Evolutionary conservation across 2,797 vertebrate genomes (phyloP), one percentile per base, ranked within the genome.

Genomic region (Cossypha polioptera): DNA sequence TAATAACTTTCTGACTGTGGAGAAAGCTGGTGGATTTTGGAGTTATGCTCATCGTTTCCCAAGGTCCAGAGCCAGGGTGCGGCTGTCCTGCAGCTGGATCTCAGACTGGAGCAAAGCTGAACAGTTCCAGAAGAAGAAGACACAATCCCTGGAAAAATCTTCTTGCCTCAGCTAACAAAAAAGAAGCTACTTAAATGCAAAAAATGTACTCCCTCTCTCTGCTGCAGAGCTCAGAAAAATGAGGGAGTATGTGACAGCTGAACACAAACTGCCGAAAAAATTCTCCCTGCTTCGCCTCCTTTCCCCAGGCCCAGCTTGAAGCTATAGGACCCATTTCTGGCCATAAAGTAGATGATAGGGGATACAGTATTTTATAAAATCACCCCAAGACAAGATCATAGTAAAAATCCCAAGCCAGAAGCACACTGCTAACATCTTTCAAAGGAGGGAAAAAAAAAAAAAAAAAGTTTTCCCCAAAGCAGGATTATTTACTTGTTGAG

Each of bases 241-340:
- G 3, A n/a, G 11, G 28, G 17, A 66, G 7, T 21, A 38, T 10
- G 22, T n/a, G 22, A 78, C 5, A 47, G 14, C 18, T 47, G 22
- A 55, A 38, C 33, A 78, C 14, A 78, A 55, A 78, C 33, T 38
- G 14, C 33, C 0, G 0, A n/a, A 66, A 38, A 4, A 47, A n/a
- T 45, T 66, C 7, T 22, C 7, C 5, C 2, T 1, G 38, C 13
- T 29, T 36, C 6, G 5, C 7, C 8, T 10, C 1, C 16, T 35
- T 65, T 8, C 10, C n/a, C 50, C 10, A 1, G 21, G 16, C 21
- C 33, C 11, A 26, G 3, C 7, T 21, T 78, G 42, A 78, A 55
- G 8, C 13, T 19, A 26, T 26, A n/a, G 33, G 11, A 43, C 16
- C 12, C 16, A 31, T 29, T 25, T 47, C 50, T 36, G 40, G n/a